These are phyloP conservation scores for Aselliscus stoliczkanus DNA, from an alignment of 2,797 vertebrate species.

Conservation along the genomic window DNA sequence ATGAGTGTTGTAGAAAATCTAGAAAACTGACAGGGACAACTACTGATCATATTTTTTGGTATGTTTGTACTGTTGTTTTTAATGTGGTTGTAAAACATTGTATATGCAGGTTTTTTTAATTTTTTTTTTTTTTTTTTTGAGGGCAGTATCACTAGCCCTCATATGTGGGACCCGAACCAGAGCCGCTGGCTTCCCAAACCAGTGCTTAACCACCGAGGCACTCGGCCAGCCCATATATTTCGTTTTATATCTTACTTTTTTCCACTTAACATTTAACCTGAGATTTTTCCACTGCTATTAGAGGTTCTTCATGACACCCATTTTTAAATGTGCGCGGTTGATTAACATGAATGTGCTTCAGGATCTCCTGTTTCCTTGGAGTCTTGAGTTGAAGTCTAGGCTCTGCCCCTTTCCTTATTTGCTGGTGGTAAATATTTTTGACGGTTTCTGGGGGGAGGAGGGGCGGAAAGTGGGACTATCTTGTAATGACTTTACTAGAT, in stretches of 20 bases:
- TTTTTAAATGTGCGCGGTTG: background rate
- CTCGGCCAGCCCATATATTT: no score
- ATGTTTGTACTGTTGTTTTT: background rate
- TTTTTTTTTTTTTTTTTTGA: no score
- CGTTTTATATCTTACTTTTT: background rate
- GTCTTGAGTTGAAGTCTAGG: background rate
- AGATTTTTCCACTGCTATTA: background rate
- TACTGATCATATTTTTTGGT: background rate
- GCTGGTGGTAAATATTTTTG: background rate
- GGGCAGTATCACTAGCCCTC: no score
- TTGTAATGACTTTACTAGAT: background rate
- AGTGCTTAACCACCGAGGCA: no score
- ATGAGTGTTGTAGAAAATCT: background rate
- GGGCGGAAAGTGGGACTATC: background rate
- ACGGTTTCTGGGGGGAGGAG: background rate
- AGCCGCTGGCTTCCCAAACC: no score
- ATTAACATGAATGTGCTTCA: accelerated
- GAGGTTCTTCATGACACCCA: background rate
- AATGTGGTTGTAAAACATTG: no score
- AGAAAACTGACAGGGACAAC: background rate
- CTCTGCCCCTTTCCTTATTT: background rate
- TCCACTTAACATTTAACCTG: background rate
- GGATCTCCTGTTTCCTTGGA: background rate
- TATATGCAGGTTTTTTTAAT: background rate
- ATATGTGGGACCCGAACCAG: no score